Evolutionary conservation across 23 tunicate genomes (phyloP), one percentile per base, ranked within the genome.

Genomic region (Ciona savignyi): DNA sequence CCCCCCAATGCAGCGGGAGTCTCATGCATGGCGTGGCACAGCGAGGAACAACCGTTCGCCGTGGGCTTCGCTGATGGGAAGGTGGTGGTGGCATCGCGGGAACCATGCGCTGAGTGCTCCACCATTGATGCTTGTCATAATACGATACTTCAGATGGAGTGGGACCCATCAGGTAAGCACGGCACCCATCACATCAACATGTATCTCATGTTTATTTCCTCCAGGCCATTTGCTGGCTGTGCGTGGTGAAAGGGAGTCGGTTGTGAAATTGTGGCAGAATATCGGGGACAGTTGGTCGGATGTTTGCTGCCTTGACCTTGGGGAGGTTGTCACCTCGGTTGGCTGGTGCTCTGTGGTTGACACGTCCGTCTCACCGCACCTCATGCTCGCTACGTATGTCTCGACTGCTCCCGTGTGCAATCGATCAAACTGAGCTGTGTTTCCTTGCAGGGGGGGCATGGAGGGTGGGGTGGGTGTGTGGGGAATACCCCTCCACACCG

Each of bases 21-120:
- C 26, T 66, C 86, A 0, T 70, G 74, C 34, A 29, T 84, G 27
- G 82, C 86, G 6, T 90, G 97, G 97, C 62, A n/a, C 51, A 67
- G 60, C 35, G 86, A 79, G 33, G 89, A 83, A 3, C 82, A 79
- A 23, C 35, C 79, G 19, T 83, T 90, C 35, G 97, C 85, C 1
- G 76, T 86, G 35, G 99, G 95, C 22, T 87, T 70, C 70, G 66
- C 78, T 6, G 99, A 95, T 48, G 99, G 99, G 2, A 95, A 85
- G 66, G 89, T 95, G 19, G 33, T 95, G 71, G 60, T 87, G 11
- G 95, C 91, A 32, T 70, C 60, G 78, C 78, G 82, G 24, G 89
- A 84, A 67, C 70, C 33, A 19, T 77, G 71, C 31, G 30, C 60
- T 51, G 60, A 30, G 27, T 31, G 60, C 30, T 69, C 89, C 4